A percentile compares a stretch with the other conserved stretches of the same genome.
Evolutionary conservation across 2,797 vertebrate genomes (phyloP).

Genomic region (Silurus aristotelis): DNA sequence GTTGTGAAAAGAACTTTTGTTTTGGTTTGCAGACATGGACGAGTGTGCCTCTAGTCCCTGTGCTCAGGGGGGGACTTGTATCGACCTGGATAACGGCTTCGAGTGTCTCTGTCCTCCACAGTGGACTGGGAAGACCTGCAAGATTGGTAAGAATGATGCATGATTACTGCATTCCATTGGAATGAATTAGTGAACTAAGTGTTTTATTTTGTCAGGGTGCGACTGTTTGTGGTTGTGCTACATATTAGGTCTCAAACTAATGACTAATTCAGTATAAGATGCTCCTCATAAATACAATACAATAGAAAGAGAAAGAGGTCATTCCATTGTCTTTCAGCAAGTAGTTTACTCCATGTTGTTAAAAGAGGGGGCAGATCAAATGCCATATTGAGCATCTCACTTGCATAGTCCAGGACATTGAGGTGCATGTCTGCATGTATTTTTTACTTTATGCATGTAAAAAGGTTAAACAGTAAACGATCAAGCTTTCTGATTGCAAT

Average conservation of each 20-base stretch:
- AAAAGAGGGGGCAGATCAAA: not conserved
- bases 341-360: not conserved
- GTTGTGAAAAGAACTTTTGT: constrained; percentile 6
- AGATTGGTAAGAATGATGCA: constrained; percentile 81
- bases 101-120: constrained; percentile 90
- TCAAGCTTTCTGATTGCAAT: too few relatives aligned
- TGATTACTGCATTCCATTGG: not conserved
- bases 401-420: not conserved
- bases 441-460: not conserved
- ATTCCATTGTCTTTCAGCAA: not conserved
- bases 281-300: not conserved
- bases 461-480: not conserved
- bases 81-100: constrained; percentile 87
- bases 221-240: not conserved
- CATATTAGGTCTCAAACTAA: not conserved
- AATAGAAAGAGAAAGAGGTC: not conserved
- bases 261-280: not conserved
- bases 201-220: not conserved
- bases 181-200: not conserved
- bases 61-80: constrained; percentile 87
- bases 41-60: constrained; percentile 90
- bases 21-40: constrained; percentile 78
- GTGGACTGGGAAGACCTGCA: constrained; percentile 93
- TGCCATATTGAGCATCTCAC: not conserved
- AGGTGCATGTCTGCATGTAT: not conserved